Evolutionary conservation across 2,888 invertebrate species (phyloP), one percentile per base, ranked within the genome.

Genomic region (Autographa gamma): DNA sequence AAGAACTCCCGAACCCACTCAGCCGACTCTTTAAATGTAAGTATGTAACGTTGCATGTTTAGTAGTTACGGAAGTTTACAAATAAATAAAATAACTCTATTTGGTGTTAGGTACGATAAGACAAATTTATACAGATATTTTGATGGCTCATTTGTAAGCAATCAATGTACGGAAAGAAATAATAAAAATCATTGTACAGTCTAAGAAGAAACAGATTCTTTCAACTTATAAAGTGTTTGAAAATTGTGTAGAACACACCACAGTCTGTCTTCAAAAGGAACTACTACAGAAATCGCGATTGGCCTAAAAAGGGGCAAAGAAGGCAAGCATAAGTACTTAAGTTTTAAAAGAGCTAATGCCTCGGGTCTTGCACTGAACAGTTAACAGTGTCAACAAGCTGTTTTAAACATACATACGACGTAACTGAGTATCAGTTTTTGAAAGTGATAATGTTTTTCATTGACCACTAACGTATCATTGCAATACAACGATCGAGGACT

Each of bases 1-100:
- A 41, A 34, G 63, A 78, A 76, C 65, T 66, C 64, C 48, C 32
- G 69, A 76, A 76, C 67, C 63, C 66, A 71, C 65, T 66, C 73
- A 73, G 74, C 69, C 52, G 59, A 61, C 60, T 69, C 31, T 69
- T 61, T 56, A 54, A 80, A 73, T 66, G 25, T 25, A 25, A 25
- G 25, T 25, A 25, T 25, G 25, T 59, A 56, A n/a, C 66, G 8
- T 64, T 68, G 56, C 60, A 43, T 62, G 6, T 68, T 73, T 66
- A 63, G 11, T 25, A 19, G 54, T 56, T 25, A 25, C 19, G 13
- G 25, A 14, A 56, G 25, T 56, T 25, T 25, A 56, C 13, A 13
- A 25, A 0, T 56, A 13, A 25, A 0, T 56, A 13, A 13, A 25
- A 11, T 56, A 25, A 5, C 19, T 56, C 25, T 56, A 19, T 18